phyloP scores from a whole-genome alignment of 1,140 invertebrate species.

The Halictus rubicundus region DNA sequence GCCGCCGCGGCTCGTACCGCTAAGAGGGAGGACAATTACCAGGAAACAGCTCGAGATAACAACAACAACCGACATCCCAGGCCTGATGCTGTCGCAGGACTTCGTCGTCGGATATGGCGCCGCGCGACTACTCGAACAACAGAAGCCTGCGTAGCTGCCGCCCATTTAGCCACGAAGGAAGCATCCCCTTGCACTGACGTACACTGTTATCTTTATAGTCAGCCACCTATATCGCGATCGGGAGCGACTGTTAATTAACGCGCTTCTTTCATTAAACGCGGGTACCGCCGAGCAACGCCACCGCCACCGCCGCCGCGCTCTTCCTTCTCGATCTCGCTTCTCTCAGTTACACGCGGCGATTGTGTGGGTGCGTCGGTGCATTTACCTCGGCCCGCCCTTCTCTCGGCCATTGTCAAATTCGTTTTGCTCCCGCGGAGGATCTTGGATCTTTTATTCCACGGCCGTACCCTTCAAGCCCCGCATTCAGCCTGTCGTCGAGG shows the following conservation, averaged over 20 bases:
- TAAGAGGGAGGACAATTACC: slow-evolving; percentile 71
- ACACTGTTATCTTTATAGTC: slow-evolving; percentile 65
- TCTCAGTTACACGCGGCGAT: background rate
- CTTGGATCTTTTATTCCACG: slow-evolving; percentile 15
- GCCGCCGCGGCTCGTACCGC: slow-evolving; percentile 45
- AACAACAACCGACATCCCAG: slow-evolving; percentile 63
- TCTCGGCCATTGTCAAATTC: background rate
- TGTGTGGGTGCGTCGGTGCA: background rate
- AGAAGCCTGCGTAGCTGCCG: slow-evolving; percentile 30
- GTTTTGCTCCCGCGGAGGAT: slow-evolving; percentile 5
- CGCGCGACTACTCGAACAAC: slow-evolving; percentile 54
- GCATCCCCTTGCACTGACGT: slow-evolving; percentile 36
- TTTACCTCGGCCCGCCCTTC: background rate
- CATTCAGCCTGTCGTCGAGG: no score
- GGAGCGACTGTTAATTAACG: slow-evolving; percentile 62
- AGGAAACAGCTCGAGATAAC: slow-evolving; percentile 72
- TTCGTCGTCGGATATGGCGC: slow-evolving; percentile 55
- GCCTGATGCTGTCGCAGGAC: slow-evolving; percentile 55
- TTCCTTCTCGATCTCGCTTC: background rate
- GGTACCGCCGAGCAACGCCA: no score
- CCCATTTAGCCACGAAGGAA: slow-evolving; percentile 35
- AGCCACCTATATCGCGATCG: slow-evolving; percentile 57
- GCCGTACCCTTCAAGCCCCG: background rate
- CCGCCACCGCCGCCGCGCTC: background rate
- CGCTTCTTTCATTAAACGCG: slow-evolving; percentile 56